Evolutionary conservation across 2,888 invertebrate genomes (phyloP).

Genomic region (Dorcus parallelipipedus): DNA sequence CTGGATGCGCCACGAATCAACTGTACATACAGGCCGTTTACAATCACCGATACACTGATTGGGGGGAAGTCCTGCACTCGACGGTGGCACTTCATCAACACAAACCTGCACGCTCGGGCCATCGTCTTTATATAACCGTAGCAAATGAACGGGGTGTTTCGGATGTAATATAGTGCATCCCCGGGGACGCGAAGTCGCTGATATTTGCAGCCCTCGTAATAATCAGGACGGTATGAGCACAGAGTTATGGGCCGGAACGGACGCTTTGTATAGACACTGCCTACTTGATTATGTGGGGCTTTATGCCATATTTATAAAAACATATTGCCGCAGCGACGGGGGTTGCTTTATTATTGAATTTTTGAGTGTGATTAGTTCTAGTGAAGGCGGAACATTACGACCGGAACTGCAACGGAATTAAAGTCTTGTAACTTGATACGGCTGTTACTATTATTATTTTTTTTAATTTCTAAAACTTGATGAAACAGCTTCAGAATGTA

Average conservation of each 20-base stretch:
- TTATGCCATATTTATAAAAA: conserved; percentile 32
- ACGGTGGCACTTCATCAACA: conserved; percentile 19
- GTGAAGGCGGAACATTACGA: too few relatives aligned
- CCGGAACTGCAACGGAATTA: too few relatives aligned
- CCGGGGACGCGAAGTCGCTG: conserved; percentile 63
- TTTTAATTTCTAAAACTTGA: too few relatives aligned
- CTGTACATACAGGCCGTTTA: too few relatives aligned
- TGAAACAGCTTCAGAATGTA: too few relatives aligned
- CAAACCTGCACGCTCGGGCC: conserved; percentile 11
- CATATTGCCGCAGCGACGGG: conserved; percentile 28
- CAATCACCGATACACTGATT: too few relatives aligned
- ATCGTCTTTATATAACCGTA: conserved; percentile 24
- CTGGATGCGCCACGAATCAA: too few relatives aligned
- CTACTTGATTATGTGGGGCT: conserved; percentile 36
- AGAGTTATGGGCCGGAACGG: conserved; percentile 47
- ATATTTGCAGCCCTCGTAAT: conserved; percentile 60
- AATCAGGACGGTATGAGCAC: conserved; percentile 43
- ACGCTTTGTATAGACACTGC: conserved; percentile 33
- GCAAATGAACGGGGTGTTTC: conserved; percentile 30
- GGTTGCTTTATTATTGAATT: too few relatives aligned
- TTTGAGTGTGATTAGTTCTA: too few relatives aligned
- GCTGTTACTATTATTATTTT: too few relatives aligned
- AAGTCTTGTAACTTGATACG: too few relatives aligned
- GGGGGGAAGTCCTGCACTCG: background rate
- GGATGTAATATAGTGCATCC: conserved; percentile 45